Evolutionary conservation across 2,888 invertebrate species (phyloP).

Genomic region (Tromatobia lineatoria): DNA sequence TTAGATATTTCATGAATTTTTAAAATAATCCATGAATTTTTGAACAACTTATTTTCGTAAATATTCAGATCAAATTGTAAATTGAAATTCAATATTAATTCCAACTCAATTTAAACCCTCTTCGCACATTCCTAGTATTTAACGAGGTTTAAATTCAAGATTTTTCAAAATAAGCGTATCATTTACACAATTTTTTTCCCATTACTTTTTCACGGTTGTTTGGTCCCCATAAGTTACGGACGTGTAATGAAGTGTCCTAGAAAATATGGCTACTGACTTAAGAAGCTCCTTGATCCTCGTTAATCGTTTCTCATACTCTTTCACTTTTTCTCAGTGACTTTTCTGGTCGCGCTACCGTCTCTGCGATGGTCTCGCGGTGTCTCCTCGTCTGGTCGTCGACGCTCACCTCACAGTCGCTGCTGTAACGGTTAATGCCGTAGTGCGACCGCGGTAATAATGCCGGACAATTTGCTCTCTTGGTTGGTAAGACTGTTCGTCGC

Average conservation of each 20-base stretch:
- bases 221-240: conserved; percentile 8
- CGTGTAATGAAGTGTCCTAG: conserved; percentile 53
- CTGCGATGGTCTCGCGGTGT: conserved; percentile 7
- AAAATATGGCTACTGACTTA: conserved; percentile 40
- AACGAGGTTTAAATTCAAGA: too few relatives aligned
- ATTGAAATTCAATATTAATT: too few relatives aligned
- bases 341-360: conserved; percentile 2
- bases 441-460: conserved; percentile 74
- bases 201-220: too few relatives aligned
- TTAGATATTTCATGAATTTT: too few relatives aligned
- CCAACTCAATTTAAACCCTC: too few relatives aligned
- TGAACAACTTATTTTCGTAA: too few relatives aligned
- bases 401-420: conserved; percentile 53
- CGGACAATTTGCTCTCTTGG: conserved; percentile 73
- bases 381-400: neutral
- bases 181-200: too few relatives aligned
- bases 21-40: too few relatives aligned
- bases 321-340: conserved; percentile 34
- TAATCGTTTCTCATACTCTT: conserved; percentile 29
- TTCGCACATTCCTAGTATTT: too few relatives aligned
- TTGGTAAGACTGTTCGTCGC: conserved; percentile 60
- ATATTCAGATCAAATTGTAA: too few relatives aligned
- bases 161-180: too few relatives aligned
- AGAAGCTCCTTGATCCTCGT: conserved; percentile 34
- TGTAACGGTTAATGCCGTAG: conserved; percentile 72